Conservation (phyloP, 53 echinoderm and acorn worm genomes). For the Mesocentrotus franciscanus region DNA sequence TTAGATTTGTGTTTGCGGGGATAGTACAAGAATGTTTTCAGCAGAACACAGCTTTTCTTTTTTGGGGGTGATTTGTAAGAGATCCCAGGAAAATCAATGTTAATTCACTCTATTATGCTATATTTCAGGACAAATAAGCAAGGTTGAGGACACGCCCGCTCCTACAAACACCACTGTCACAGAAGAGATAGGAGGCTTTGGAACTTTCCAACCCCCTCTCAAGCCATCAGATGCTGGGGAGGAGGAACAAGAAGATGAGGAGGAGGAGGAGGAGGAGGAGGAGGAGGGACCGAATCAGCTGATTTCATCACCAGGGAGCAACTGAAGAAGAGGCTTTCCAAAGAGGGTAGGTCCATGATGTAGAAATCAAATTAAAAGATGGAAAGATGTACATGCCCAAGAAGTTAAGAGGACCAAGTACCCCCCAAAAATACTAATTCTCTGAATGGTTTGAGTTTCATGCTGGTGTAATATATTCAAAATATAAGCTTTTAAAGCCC, state of each 20-base stretch:
- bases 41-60: too few relatives aligned
- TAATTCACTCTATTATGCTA: background rate
- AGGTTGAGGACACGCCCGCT: background rate
- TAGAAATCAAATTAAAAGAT: background rate
- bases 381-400: background rate
- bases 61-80: too few relatives aligned
- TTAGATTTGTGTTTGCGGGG: too few relatives aligned
- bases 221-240: conserved; percentile 67
- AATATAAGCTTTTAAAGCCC: too few relatives aligned
- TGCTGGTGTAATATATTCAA: too few relatives aligned
- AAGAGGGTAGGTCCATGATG: conserved; percentile 72
- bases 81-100: too few relatives aligned
- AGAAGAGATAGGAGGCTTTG: conserved; percentile 74
- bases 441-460: background rate
- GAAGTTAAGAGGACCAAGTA: too few relatives aligned
- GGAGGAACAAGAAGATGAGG: conserved; percentile 73
- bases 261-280: conserved; percentile 79
- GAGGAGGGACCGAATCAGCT: conserved; percentile 73
- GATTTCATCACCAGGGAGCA: conserved; percentile 89
- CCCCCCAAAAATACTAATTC: too few relatives aligned
- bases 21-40: too few relatives aligned
- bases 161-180: background rate
- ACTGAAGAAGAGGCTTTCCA: conserved; percentile 86
- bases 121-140: background rate
- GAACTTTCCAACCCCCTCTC: conserved; percentile 77